phyloP scores from a whole-genome alignment of 2,888 invertebrate species.

The Leucoma salicis region DNA sequence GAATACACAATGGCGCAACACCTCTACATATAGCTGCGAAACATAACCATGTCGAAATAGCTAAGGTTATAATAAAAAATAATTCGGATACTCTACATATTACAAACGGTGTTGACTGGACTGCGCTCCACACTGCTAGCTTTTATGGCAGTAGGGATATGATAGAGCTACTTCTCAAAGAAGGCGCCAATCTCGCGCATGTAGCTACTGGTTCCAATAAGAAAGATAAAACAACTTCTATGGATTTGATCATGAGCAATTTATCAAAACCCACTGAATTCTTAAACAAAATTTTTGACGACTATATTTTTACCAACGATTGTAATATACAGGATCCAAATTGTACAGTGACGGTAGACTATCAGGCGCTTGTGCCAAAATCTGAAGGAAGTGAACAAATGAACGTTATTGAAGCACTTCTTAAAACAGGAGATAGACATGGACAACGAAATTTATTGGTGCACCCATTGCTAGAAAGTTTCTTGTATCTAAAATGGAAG shows the following conservation, averaged over 20 bases:
- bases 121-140: constrained; percentile 56
- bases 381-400: constrained; percentile 57
- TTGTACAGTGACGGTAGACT: constrained; percentile 66
- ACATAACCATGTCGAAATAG: constrained; percentile 49
- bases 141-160: constrained; percentile 66
- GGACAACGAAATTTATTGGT: constrained; percentile 64
- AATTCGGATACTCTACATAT: constrained; percentile 49
- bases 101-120: constrained; percentile 22
- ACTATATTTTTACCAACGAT: constrained; percentile 62
- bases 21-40: constrained; percentile 60
- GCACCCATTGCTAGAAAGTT: constrained; percentile 78
- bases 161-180: constrained; percentile 51
- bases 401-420: constrained; percentile 67
- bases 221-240: constrained; percentile 45
- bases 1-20: constrained; percentile 43
- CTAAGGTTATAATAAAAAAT: constrained; percentile 46
- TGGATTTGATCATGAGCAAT: constrained; percentile 68
- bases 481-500: constrained; percentile 76
- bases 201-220: constrained; percentile 12
- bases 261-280: constrained; percentile 68
- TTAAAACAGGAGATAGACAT: constrained; percentile 62
- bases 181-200: constrained; percentile 50
- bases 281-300: constrained; percentile 67
- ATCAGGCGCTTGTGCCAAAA: constrained; percentile 53
- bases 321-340: constrained; percentile 36